Conservation (phyloP, 2,113 vertebrate species). For the Pheucticus melanocephalus region DNA sequence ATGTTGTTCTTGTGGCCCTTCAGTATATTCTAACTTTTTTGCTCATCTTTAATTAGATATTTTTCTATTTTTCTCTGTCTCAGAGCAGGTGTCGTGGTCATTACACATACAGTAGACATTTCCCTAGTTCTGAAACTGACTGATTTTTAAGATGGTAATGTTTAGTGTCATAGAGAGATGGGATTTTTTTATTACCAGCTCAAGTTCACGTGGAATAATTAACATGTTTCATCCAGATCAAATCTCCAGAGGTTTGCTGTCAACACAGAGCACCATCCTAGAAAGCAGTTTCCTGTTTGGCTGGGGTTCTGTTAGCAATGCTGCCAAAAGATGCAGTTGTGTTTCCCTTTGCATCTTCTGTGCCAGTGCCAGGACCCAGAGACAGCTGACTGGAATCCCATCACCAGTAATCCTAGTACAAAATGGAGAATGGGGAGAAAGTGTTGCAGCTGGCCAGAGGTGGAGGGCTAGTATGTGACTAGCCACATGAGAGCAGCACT, state of each 20-base stretch:
- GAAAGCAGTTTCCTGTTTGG: slow-evolving; percentile 37
- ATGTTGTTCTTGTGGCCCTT: neutral
- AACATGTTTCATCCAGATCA: neutral
- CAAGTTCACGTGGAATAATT: neutral
- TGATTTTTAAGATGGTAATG: neutral
- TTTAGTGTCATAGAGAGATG: neutral
- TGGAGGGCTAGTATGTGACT: neutral
- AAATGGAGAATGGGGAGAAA: neutral
- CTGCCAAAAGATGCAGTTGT: neutral
- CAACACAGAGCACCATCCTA: neutral
- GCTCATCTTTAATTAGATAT: neutral
- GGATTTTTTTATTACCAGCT: neutral
- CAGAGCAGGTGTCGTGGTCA: neutral
- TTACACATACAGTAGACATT: neutral
- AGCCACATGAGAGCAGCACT: neutral
- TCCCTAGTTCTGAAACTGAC: neutral
- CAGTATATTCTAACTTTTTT: neutral
- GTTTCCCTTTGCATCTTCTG: neutral
- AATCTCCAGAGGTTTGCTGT: neutral
- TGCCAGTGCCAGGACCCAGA: neutral
- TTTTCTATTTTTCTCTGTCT: neutral
- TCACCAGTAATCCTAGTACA: neutral
- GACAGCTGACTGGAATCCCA: neutral
- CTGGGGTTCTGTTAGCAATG: neutral
- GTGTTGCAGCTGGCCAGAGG: neutral